Evolutionary conservation across 1,140 invertebrate species (phyloP), one percentile per base, ranked within the genome.

Genomic region (Pygmarrhopalites habei): DNA sequence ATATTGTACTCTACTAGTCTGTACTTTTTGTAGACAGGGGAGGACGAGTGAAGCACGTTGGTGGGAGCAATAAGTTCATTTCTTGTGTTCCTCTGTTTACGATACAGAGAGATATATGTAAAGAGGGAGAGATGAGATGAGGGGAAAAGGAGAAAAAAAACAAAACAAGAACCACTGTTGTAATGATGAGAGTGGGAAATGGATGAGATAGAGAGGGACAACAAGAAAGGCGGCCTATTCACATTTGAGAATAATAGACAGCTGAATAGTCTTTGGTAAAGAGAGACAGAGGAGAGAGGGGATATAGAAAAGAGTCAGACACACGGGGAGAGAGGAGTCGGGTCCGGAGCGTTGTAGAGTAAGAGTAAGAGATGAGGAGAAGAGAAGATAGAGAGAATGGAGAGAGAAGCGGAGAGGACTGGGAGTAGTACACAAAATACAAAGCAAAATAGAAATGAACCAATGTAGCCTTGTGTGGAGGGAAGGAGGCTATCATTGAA

Each of bases 401-500:
- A 15, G 41, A 32, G 15, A 57, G 23, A 35, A 35, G 30, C 21
- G 35, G 29, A 57, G 32, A 57, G 32, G 30, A n/a, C 46, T 28
- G 7, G 25, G 51, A 53, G 60, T 62, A 51, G 60, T 30, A 51
- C 51, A 39, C 5, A 23, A 21, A 32, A 62, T 39, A 53, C n/a
- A 53, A 49, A 12, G 46, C 46, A 49, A 21, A 49, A 12, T 10
- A 19, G 46, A 21, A 49, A 49, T 49, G 58, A 44, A 32, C 58
- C 51, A 55, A 64, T 58, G 62, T 58, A 47, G 55, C 44, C 30
- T 43, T 32, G 44, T n/a, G n/a, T n/a, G n/a, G 46, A 49, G 55
- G 55, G 39, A 44, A 46, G 62, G 55, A 55, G 57, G 30, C 55
- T 51, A 43, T 51, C 55, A 58, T 51, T 58, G 62, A 58, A 57